Conservation (phyloP, 2,888 invertebrate species). For the Lasioglossum morio region DNA sequence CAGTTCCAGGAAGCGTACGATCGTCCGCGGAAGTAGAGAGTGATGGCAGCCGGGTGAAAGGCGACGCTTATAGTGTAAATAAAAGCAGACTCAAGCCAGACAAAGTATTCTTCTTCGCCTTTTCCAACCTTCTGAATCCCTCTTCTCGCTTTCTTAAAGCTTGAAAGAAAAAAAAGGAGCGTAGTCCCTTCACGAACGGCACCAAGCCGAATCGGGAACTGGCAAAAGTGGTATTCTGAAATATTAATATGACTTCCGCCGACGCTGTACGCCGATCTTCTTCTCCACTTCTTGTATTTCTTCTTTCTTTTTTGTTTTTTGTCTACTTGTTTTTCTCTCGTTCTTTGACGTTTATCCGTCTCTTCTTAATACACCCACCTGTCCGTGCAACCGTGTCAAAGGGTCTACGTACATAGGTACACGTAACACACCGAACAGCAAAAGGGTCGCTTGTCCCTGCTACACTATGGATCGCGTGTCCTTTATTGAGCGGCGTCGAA, state of each 20-base stretch:
- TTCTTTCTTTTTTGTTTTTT: not conserved
- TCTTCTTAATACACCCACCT: constrained; percentile 3
- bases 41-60: constrained; percentile 46
- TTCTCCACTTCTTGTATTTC: constrained; percentile 18
- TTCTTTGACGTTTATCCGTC: constrained; percentile 1
- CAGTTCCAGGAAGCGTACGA: constrained; percentile 62
- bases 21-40: constrained; percentile 40
- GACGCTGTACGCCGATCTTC: constrained; percentile 49
- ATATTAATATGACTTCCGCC: constrained; percentile 73
- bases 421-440: not conserved
- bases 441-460: not conserved
- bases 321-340: constrained; percentile 5
- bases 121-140: constrained; percentile 18
- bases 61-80: constrained; percentile 71
- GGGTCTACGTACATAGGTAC: not conserved
- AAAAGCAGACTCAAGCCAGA: constrained; percentile 69
- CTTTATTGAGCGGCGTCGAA: not conserved
- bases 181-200: constrained; percentile 51
- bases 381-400: not conserved
- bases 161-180: constrained; percentile 67
- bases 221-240: constrained; percentile 74
- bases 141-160: constrained; percentile 40
- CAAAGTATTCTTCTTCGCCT: constrained; percentile 63
- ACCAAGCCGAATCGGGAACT: constrained; percentile 68
- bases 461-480: not conserved